These are phyloP conservation scores for Hoplostethus mediterraneus DNA, from an alignment of 2,797 vertebrate species.

Conservation along the genomic window DNA sequence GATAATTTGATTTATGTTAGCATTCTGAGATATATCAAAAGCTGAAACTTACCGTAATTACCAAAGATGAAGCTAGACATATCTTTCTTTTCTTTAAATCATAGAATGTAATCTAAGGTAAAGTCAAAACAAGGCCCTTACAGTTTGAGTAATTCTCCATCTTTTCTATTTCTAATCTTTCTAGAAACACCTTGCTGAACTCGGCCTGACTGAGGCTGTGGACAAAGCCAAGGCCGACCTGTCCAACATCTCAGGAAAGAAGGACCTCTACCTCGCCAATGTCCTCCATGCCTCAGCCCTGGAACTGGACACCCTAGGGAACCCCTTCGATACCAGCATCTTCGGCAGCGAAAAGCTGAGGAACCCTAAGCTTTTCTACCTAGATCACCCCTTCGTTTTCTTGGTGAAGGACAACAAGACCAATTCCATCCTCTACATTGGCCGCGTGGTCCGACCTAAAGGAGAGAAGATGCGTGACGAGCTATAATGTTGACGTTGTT, in stretches of 20 bases:
- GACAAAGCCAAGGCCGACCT: slow-evolving; percentile 97
- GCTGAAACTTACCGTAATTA: too few relatives aligned
- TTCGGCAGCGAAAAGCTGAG: slow-evolving; percentile 90
- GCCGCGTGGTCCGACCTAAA: slow-evolving; percentile 92
- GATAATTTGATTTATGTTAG: not conserved
- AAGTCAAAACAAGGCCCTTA: not conserved
- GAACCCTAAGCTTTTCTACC: slow-evolving; percentile 94
- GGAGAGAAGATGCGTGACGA: slow-evolving; percentile 97
- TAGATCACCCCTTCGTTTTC: slow-evolving; percentile 96
- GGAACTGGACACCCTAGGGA: slow-evolving; percentile 91
- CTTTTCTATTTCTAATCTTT: slow-evolving; percentile 30
- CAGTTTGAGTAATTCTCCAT: not conserved
- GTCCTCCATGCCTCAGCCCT: slow-evolving; percentile 92
- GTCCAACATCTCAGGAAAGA: slow-evolving; percentile 98
- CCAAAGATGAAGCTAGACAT: too few relatives aligned
- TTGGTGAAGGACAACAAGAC: slow-evolving; percentile 96
- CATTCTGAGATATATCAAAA: too few relatives aligned
- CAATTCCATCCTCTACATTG: slow-evolving; percentile 95
- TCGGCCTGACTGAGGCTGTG: slow-evolving; percentile 94
- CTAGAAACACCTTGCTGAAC: slow-evolving; percentile 93
- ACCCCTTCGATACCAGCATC: slow-evolving; percentile 91
- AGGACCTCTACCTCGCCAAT: slow-evolving; percentile 95
- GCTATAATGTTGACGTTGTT: slow-evolving; percentile 82
- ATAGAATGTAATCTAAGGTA: not conserved
- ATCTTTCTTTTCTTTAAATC: too few relatives aligned